Base-by-base conservation (phyloP, 1,140 invertebrate genomes). In the Paraescarpia echinospica region DNA sequence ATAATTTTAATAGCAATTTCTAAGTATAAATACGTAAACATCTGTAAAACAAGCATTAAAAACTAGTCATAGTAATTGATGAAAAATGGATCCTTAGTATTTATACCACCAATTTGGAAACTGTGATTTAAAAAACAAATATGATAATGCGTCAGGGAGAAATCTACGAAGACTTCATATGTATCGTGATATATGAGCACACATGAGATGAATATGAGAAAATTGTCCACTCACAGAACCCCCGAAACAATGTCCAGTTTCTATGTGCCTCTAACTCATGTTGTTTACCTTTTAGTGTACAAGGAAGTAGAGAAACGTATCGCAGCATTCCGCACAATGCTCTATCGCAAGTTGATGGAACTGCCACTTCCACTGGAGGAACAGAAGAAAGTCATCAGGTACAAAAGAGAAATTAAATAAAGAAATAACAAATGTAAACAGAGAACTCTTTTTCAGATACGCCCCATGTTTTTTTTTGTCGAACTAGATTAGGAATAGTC, bases 291-390 rank as follows among this genome's bases (percentile, higher is more conserved):
- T 94, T 4, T 93, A 96, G 98, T 99, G 34, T 97, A 99, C 91
- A 97, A 97, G 92, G 98, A 99, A 96, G 98, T 99, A 27, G 99
- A 99, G 95, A 97, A 97, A 92, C 97, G 98, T 94, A 98, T 99
- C 93, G 96, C 97, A 91, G 97, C 97, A 90, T 97, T 99, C 92
- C 97, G 98, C 94, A 97, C 97, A 59, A 97, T 98, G 94, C 96
- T 99, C 34, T 97, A 97, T 94, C 97, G 97, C 77, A 98, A 98
- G 95, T 97, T 99, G 90, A 97, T 98, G 91, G 97, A 98, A 93
- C 98, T 98, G 96, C 98, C 98, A 0, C 96, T 98, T 97, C 93
- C 98, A 94, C 97, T 99, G 31, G 99, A 99, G 93, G 98, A 99
- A 94, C 99, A 99, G 95, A 99, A 98, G 94, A 98, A 98, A 95